Base-by-base conservation (phyloP, 1,140 invertebrate species). In the Camponotus pennsylvanicus region DNA sequence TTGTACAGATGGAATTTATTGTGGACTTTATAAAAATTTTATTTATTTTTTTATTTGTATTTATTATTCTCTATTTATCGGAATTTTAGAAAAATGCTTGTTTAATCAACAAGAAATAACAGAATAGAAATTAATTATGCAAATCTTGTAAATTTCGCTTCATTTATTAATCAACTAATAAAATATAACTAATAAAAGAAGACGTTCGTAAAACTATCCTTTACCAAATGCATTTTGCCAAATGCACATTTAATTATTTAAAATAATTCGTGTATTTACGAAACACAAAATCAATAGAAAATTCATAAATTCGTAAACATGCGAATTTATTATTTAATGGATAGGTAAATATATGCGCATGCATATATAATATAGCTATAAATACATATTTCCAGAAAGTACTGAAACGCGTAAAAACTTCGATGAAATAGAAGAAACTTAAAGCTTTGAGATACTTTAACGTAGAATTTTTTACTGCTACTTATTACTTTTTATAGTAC, bases 241-340 rank as follows among this genome's bases (percentile, higher is more conserved):
- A 27, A 27, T 27, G 27, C 27, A 27, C 49, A 77, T 49, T 4
- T 13, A 49, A 77, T 77, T 77, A 64, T 27, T 78, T 52, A 21
- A 67, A 67, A 52, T 18, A 8, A 40, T 40, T 40, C 27, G 27
- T 27, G 27, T 27, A 27, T 57, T 69, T 27, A 55, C 27, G 64
- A 67, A 40, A 69, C 3, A 18, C 27, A 1, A 69, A 69, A 40
- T 79, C 42, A 32, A 15, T 55, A 67, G 18, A n/a, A 37, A 69
- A 42, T 2, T 55, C 8, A 27, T 27, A 27, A 27, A 27, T 21
- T 69, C 15, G 21, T 9, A 9, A 34, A 34, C n/a, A n/a, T 15
- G 13, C 34, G 64, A 69, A 42, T 80, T 80, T 80, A 69, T 69
- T 80, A 69, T 80, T 69, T 32, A 42, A 66, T 42, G 21, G 15